Evolutionary conservation across 2,888 invertebrate genomes (phyloP).

Genomic region (Oscheius sp.): DNA sequence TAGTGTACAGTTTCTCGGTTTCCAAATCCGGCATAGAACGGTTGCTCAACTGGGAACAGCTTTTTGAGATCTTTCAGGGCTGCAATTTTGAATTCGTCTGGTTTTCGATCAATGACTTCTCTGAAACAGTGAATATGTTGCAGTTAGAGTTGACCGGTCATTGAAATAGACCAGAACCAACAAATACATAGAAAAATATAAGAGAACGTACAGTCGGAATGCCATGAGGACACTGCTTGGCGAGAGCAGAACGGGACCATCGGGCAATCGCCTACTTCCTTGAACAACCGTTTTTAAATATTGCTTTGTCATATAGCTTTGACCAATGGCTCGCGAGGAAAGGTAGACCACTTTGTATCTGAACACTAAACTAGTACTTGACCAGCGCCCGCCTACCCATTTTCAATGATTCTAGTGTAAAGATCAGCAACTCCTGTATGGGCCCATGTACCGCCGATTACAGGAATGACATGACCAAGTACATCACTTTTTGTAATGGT

Average conservation of each 20-base stretch:
- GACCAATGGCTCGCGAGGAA: slow-evolving; percentile 95
- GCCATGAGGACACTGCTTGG: slow-evolving; percentile 96
- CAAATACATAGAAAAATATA: not conserved
- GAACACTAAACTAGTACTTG: not conserved
- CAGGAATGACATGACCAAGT: slow-evolving; percentile 94
- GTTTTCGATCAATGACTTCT: slow-evolving; percentile 98
- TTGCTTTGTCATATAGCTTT: slow-evolving; percentile 86
- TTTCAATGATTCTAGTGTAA: slow-evolving; percentile 94
- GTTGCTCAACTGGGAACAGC: slow-evolving; percentile 86
- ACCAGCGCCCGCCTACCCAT: slow-evolving; percentile 74
- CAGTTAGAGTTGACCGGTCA: too few species aligned
- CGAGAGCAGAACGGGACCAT: slow-evolving; percentile 94
- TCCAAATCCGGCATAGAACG: slow-evolving; percentile 99
- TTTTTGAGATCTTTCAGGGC: slow-evolving; percentile 95
- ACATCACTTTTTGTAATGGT: slow-evolving; percentile 80
- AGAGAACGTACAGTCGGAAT: slow-evolving; percentile 81
- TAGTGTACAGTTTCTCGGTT: slow-evolving; percentile 78
- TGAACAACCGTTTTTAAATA: slow-evolving; percentile 93
- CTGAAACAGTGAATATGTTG: slow-evolving; percentile 75
- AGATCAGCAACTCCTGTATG: slow-evolving; percentile 97
- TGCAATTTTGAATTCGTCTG: slow-evolving; percentile 98
- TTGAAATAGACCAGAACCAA: too few species aligned
- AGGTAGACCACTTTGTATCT: slow-evolving; percentile 89
- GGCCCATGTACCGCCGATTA: slow-evolving; percentile 98
- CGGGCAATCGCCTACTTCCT: slow-evolving; percentile 90